Conservation (phyloP, 2,797 vertebrate genomes). For the Acomys russatus region DNA sequence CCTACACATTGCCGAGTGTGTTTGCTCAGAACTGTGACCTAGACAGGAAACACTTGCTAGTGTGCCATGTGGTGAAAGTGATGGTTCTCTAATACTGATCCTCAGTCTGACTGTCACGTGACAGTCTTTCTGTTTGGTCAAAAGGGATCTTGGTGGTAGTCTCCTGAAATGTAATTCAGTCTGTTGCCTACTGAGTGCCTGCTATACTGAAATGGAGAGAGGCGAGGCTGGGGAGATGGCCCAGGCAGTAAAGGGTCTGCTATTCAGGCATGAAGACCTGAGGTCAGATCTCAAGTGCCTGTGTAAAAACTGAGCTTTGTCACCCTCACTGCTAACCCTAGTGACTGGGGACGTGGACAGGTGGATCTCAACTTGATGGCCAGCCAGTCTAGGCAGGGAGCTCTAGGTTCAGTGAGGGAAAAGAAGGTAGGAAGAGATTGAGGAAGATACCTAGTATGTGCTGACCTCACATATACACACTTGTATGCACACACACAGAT, state of each 20-base stretch:
- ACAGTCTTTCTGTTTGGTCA: neutral
- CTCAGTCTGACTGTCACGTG: neutral
- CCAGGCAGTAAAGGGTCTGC: neutral
- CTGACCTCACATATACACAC: neutral
- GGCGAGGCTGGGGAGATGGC: neutral
- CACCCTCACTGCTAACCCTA: neutral
- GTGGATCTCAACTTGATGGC: neutral
- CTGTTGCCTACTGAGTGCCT: neutral
- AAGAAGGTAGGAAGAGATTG: neutral
- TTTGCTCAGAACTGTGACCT: neutral
- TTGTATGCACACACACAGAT: neutral
- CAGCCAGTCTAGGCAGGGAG: neutral
- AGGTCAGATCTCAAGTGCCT: neutral
- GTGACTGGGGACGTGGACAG: neutral
- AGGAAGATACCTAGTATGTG: neutral
- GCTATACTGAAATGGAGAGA: neutral
- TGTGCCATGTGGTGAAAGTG: neutral
- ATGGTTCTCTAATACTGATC: neutral
- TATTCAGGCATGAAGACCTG: neutral
- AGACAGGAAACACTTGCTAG: neutral
- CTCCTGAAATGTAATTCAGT: neutral
- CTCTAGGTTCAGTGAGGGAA: neutral
- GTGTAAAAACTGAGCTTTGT: no score
- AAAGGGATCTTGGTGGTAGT: neutral
- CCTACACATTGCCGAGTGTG: neutral